phyloP scores from a whole-genome alignment of 2,888 invertebrate genomes.

The Drosophila cyrtoloma region DNA sequence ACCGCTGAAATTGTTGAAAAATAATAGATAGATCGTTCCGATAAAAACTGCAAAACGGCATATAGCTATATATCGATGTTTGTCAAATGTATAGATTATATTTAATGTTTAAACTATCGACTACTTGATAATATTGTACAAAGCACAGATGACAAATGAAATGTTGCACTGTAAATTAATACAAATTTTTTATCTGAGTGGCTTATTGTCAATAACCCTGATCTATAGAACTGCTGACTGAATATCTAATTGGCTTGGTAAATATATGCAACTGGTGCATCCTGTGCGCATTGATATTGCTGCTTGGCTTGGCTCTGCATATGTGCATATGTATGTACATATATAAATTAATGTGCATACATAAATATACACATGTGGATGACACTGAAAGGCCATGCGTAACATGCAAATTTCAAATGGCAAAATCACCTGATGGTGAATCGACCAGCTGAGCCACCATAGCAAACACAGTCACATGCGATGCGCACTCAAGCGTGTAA shows the following conservation, averaged over 20 bases:
- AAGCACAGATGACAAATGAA: not conserved
- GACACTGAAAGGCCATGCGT: conserved; percentile 82
- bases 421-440: conserved; percentile 21
- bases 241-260: conserved; percentile 27
- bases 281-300: conserved; percentile 75
- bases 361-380: conserved; percentile 34
- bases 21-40: no score
- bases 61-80: not conserved
- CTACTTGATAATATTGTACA: not conserved
- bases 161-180: not conserved
- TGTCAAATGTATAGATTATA: not conserved
- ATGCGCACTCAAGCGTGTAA: conserved; percentile 66
- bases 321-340: not conserved
- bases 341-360: conserved; percentile 6
- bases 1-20: no score
- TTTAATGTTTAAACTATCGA: not conserved
- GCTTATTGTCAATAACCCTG: not conserved
- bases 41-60: no score
- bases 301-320: conserved; percentile 35
- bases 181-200: not conserved
- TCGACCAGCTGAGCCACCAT: not conserved
- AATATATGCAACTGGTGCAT: conserved; percentile 77
- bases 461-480: conserved; percentile 19
- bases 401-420: conserved; percentile 65
- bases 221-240: not conserved